Base-by-base conservation (phyloP, 1,140 invertebrate species). In the Tetranychus cinnabarinus region DNA sequence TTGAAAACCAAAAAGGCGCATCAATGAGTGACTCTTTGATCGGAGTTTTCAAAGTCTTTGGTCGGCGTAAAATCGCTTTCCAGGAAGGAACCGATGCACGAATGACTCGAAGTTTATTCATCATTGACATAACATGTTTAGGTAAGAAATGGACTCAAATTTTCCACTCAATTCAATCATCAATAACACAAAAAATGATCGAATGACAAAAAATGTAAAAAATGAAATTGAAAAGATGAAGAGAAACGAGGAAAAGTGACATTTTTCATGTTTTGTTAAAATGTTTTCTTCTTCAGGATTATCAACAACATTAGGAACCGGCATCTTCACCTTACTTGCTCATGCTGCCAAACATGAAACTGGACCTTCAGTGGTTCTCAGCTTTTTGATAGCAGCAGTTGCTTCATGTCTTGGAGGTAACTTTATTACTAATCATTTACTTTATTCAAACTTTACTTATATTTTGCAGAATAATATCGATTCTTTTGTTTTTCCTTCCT, bases 301-400 rank as follows among this genome's bases (percentile, higher is more conserved):
- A 34, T 63, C 64, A 50, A 66, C 62, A 33, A 60, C 63, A 2
- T 15, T 68, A 2, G 67, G 67, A 4, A 68, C 67, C 2, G 66
- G 67, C 52, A 70, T 76, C 6, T 76, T 75, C 65, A 70, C 74
- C 3, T 67, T 76, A 6, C 68, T 72, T 33, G 73, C 73, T 5
- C 68, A 73, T 59, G 72, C 74, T 34, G 72, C 72, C 35, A 69
- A 68, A 37, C 66, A 73, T n/a, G 68, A 67, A 36, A 68, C 75
- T 15, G 75, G 75, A 13, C 75, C 75, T n/a, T 68, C 74, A 34
- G 72, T 75, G 15, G 66, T 74, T 37, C 39, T 76, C 3, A 74
- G 74, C 6, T 74, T 76, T 62, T 61, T 76, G 1, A 68, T 75
- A 6, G 74, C 75, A 33, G 72, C 73, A 23, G 45, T 76, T n/a